Evolutionary conservation across 2,888 invertebrate genomes (phyloP).

Genomic region (Malacosoma neustria): DNA sequence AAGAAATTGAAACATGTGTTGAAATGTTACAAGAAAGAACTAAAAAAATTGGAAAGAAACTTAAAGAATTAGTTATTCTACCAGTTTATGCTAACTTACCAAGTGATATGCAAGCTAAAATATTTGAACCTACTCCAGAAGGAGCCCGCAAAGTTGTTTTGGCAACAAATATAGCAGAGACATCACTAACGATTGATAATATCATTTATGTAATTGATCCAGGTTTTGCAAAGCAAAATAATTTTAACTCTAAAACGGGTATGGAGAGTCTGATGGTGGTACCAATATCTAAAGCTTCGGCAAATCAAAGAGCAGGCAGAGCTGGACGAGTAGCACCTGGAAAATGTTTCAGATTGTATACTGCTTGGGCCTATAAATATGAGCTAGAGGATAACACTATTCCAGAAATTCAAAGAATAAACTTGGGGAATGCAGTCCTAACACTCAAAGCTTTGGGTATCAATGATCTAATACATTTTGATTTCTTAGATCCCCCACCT

Average conservation of each 20-base stretch:
- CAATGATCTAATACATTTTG: slow-evolving; percentile 97
- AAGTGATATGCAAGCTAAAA: slow-evolving; percentile 99
- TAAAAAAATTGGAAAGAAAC: slow-evolving; percentile 92
- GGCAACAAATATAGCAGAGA: slow-evolving; percentile 99
- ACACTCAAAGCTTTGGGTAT: slow-evolving; percentile 97
- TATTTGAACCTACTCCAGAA: slow-evolving; percentile 97
- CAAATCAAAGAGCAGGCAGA: slow-evolving; percentile 97
- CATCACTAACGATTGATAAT: slow-evolving; percentile 98
- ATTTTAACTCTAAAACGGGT: slow-evolving; percentile 97
- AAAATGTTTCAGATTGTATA: slow-evolving; percentile 98
- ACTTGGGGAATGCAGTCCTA: slow-evolving; percentile 97
- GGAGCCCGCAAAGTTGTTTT: slow-evolving; percentile 97
- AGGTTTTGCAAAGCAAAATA: slow-evolving; percentile 99
- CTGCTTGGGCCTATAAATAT: slow-evolving; percentile 98
- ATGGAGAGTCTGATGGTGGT: slow-evolving; percentile 99
- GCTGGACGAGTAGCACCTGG: slow-evolving; percentile 97
- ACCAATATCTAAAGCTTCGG: slow-evolving; percentile 98
- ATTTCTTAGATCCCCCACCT: slow-evolving; percentile 98
- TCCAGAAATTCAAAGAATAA: slow-evolving; percentile 98
- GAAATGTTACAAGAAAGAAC: slow-evolving; percentile 93
- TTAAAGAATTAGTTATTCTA: slow-evolving; percentile 92
- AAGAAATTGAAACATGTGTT: slow-evolving; percentile 92
- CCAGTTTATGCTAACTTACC: slow-evolving; percentile 99
- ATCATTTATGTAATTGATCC: slow-evolving; percentile 99
- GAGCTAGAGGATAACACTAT: slow-evolving; percentile 98